Base-by-base conservation (phyloP, 2,888 invertebrate species). In the Lochmaea crataegi region DNA sequence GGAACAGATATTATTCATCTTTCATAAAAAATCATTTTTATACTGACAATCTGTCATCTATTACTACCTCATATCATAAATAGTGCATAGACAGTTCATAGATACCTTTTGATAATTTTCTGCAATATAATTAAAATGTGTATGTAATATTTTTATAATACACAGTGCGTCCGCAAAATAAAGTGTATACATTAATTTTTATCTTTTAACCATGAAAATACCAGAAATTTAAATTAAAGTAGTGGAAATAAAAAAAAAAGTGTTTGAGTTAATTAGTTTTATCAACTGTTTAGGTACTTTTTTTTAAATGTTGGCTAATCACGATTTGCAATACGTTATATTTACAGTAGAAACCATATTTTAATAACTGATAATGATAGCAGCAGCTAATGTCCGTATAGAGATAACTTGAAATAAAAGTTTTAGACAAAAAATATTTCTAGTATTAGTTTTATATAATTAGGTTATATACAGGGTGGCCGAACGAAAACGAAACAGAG, bases 41-140 rank as follows among this genome's bases (percentile, higher is more conserved):
- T 58, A 32, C 58, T 58, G 58, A 58, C 58, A 32, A 14, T 26
- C 12, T 58, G 14, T 32, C 32, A 32, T 58, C 32, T 32, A n/a
- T n/a, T n/a, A n/a, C n/a, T n/a, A 32, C 32, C 26, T 58, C 1
- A 26, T 58, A 32, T 58, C 32, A 58, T 32, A 32, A 32, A 38
- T 38, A 38, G 32, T 38, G 32, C 32, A 32, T 58, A n/a, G 14
- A 58, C 26, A 32, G 6, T 58, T 58, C 12, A 58, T n/a, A n/a
- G n/a, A n/a, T n/a, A 58, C 12, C 58, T 32, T 57, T 32, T 22
- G 14, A 58, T 58, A 32, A 26, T 26, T 58, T 32, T 32, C 10
- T 58, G 32, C 14, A 32, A 14, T 58, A 58, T 2, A 26, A 58
- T 14, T 11, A 12, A 26, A 51, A 51, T 51, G 51, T 51, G 48